Evolutionary conservation across 2,888 invertebrate species (phyloP).

Genomic region (Bellardia pandia): DNA sequence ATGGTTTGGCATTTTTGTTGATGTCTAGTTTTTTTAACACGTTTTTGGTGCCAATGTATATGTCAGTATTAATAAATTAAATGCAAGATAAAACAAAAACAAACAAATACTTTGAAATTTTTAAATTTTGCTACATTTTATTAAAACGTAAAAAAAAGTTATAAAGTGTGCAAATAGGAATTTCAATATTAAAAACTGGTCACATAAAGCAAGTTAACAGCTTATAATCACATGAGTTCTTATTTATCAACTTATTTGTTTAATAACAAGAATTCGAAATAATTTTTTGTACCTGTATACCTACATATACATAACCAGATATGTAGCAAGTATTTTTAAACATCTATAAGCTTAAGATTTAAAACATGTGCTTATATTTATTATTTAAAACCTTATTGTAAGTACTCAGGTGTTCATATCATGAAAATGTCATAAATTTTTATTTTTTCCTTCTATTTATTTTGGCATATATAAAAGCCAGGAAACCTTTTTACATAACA

Average conservation of each 20-base stretch:
- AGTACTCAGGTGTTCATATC: conserved; percentile 58
- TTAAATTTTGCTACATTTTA: background rate
- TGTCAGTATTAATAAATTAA: background rate
- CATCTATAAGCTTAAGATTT: background rate
- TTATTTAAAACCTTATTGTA: background rate
- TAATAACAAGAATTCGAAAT: too few species aligned
- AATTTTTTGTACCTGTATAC: too few species aligned
- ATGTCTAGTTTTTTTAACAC: conserved; percentile 20
- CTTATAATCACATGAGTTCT: too few species aligned
- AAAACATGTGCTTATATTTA: background rate
- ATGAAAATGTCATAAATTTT: conserved; percentile 55
- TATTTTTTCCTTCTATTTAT: conserved; percentile 19
- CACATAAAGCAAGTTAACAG: too few species aligned
- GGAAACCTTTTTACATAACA: conserved; percentile 55
- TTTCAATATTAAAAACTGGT: background rate
- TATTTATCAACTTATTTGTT: too few species aligned
- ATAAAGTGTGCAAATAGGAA: background rate
- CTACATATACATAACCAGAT: too few species aligned
- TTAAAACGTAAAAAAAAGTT: background rate
- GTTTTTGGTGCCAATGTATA: conserved; percentile 6
- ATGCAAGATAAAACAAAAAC: background rate
- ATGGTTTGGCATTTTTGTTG: background rate
- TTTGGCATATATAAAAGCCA: background rate
- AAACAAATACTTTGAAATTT: background rate
- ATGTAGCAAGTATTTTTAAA: too few species aligned